Evolutionary conservation across 2,888 invertebrate species (phyloP).

Genomic region (Scaptomyza parva): DNA sequence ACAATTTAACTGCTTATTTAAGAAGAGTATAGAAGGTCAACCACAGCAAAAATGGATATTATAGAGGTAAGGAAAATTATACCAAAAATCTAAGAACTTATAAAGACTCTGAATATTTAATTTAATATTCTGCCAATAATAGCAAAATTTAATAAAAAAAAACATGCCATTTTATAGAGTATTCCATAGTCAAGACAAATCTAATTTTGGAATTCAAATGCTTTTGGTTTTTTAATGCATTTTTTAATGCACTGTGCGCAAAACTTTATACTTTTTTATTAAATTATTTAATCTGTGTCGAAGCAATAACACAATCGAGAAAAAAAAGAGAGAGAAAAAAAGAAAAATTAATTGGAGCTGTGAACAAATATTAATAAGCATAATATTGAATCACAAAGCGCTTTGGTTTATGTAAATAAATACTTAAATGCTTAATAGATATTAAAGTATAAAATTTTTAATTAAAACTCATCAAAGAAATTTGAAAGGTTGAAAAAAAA

Average conservation of each 20-base stretch:
- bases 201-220: conserved; percentile 27
- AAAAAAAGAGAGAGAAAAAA: neutral
- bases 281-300: conserved; percentile 46
- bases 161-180: neutral
- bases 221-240: no score
- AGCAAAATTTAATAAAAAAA: no score
- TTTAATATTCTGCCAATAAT: no score
- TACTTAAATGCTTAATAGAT: conserved; percentile 69
- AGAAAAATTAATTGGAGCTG: conserved; percentile 2
- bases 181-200: neutral
- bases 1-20: neutral
- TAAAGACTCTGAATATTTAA: no score
- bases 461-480: conserved; percentile 73
- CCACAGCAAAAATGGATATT: neutral
- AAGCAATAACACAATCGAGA: conserved; percentile 6
- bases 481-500: no score
- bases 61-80: no score
- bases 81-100: no score
- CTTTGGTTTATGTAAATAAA: conserved; percentile 60
- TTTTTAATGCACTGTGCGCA: conserved; percentile 54
- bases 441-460: conserved; percentile 60
- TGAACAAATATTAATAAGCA: conserved; percentile 17
- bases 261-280: conserved; percentile 54
- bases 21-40: neutral
- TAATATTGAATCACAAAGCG: conserved; percentile 21